Base-by-base conservation (phyloP, 1,140 invertebrate genomes). In the Zophobas morio region DNA sequence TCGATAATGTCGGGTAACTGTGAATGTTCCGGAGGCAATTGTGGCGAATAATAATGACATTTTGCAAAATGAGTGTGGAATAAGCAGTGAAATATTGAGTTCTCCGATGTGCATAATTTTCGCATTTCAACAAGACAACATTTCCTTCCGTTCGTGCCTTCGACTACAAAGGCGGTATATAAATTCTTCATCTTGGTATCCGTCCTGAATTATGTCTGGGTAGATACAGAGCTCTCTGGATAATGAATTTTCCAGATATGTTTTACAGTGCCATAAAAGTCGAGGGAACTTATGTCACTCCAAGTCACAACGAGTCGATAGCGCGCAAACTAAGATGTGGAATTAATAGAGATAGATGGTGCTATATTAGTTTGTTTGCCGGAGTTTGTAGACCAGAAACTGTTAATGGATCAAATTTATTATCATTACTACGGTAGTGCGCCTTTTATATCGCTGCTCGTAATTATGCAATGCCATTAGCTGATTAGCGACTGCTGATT, bases 251-350 rank as follows among this genome's bases (percentile, higher is more conserved):
- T 60, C 60, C 78, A 79, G 81, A 80, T 80, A 80, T 82, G 80
- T 80, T 82, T 82, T 82, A 82, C 80, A 82, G 78, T 80, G 81
- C 78, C 76, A 81, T 82, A 82, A 82, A 82, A 82, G 80, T 82
- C 81, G 40, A 66, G 34, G 6, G 72, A 82, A 81, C 80, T 81
- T 80, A 81, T 80, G 81, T 81, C 79, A 80, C 74, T 76, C 46
- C 70, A 76, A 80, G 76, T 71, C 36, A 34, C 73, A 37, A 36
- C 60, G 66, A 76, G 74, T 76, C 79, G 77, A 80, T 80, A 76
- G 57, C 40, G 71, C 78, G 71, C 46, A 74, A 79, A 81, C 79
- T 81, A 81, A 82, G 79, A 81, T 79, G 76, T 66, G 73, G 79
- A 81, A 81, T 81, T 81, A 82, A 82, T 82, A 79, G 79, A 81